phyloP scores from a whole-genome alignment of 35 echinoderm and acorn worm species.

The Ophioderma brevispina region DNA sequence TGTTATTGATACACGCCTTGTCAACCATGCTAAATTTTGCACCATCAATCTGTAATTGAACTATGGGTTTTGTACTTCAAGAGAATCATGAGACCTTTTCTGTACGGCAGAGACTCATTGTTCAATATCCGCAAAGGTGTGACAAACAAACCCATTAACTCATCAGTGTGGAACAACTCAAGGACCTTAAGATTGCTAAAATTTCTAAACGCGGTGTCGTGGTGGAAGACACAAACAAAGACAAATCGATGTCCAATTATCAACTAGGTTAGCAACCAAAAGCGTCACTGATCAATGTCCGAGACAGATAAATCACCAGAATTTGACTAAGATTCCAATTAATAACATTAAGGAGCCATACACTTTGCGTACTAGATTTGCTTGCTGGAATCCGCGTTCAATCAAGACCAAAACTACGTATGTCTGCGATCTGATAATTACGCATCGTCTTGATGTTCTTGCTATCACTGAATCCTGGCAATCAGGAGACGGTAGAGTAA shows the following conservation, averaged over 20 bases:
- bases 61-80: not conserved
- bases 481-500: not conserved
- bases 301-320: not conserved
- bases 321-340: not conserved
- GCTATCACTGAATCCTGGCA: not conserved
- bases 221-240: not conserved
- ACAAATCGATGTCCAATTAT: not conserved
- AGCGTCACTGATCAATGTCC: not conserved
- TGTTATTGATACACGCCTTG: no score
- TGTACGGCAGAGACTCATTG: not conserved
- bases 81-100: not conserved
- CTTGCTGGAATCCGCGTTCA: not conserved
- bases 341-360: not conserved
- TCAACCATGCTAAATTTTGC: not conserved
- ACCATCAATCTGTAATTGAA: not conserved
- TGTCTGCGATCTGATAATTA: not conserved
- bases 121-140: not conserved
- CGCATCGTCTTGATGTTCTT: not conserved
- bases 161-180: not conserved
- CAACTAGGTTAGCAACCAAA: not conserved
- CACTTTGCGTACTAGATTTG: not conserved
- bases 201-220: not conserved
- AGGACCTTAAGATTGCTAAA: not conserved
- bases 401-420: not conserved
- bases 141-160: not conserved